phyloP scores from a whole-genome alignment of 2,113 vertebrate genomes.

The Rousettus leschenaultii region DNA sequence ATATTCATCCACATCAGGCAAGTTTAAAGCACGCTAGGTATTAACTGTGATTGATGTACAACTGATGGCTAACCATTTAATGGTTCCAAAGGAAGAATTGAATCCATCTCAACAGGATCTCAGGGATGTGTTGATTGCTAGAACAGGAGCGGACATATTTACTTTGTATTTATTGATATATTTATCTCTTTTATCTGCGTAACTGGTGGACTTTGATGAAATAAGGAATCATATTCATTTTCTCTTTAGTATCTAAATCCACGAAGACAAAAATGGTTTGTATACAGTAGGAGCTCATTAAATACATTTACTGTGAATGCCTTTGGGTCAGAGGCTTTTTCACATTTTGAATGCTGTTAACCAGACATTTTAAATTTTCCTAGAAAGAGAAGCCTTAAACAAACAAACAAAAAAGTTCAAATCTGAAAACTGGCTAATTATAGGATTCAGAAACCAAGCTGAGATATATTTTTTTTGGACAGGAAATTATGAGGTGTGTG shows the following conservation, averaged over 20 bases:
- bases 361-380: neutral
- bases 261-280: neutral
- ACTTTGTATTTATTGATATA: neutral
- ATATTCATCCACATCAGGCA: accelerated
- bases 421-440: slow-evolving; percentile 67
- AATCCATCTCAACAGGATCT: neutral
- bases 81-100: neutral
- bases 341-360: neutral
- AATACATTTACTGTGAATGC: neutral
- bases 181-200: neutral
- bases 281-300: neutral
- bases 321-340: neutral
- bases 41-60: neutral
- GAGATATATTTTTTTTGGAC: neutral
- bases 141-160: neutral
- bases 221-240: neutral
- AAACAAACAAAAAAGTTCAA: slow-evolving; percentile 53
- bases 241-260: neutral
- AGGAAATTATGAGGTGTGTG: neutral
- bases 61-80: neutral
- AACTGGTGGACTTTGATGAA: neutral
- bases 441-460: slow-evolving; percentile 57
- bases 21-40: accelerated
- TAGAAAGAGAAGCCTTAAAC: slow-evolving; percentile 40
- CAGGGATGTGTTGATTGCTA: neutral